These are phyloP conservation scores for Oligia latruncula DNA, from an alignment of 2,888 invertebrate genomes.

Conservation along the genomic window DNA sequence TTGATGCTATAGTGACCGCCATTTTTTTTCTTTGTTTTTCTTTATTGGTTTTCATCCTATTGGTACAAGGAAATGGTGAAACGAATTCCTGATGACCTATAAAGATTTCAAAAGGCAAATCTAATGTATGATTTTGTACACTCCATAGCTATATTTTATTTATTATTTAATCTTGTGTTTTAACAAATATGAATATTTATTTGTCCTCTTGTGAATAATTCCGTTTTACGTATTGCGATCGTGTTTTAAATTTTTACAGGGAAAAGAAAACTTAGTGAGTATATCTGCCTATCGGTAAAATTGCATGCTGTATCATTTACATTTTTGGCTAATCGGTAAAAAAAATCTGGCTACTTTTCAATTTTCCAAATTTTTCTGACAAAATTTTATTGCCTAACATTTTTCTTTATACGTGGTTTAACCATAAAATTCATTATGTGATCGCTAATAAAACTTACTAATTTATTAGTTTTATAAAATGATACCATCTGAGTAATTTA, in stretches of 20 bases:
- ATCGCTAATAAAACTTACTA: conserved; percentile 61
- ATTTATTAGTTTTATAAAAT: conserved; percentile 46
- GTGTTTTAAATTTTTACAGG: conserved; percentile 88
- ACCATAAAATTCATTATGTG: conserved; percentile 60
- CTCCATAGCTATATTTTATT: conserved; percentile 62
- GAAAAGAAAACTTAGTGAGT: conserved; percentile 90
- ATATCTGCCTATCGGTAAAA: conserved; percentile 80
- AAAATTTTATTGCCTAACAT: conserved; percentile 56
- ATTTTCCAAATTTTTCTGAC: conserved; percentile 51
- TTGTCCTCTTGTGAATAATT: conserved; percentile 83
- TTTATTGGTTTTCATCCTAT: conserved; percentile 1
- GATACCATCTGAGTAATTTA: conserved; percentile 51
- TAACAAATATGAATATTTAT: conserved; percentile 62
- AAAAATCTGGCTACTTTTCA: conserved; percentile 46
- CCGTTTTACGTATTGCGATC: conserved; percentile 82
- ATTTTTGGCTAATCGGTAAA: conserved; percentile 62
- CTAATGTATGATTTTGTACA: conserved; percentile 68
- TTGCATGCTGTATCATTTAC: conserved; percentile 73
- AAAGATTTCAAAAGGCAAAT: conserved; percentile 83
- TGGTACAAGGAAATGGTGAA: conserved; percentile 61
- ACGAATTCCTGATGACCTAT: conserved; percentile 57
- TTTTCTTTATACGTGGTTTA: conserved; percentile 50
- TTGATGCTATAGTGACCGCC: not conserved
- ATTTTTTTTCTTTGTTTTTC: not conserved
- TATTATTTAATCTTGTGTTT: conserved; percentile 60